A percentile compares a stretch with the other conserved stretches of the same genome.
These are phyloP conservation scores for Arenaria interpres DNA, from an alignment of 2,113 vertebrate species.

Conservation along the genomic window DNA sequence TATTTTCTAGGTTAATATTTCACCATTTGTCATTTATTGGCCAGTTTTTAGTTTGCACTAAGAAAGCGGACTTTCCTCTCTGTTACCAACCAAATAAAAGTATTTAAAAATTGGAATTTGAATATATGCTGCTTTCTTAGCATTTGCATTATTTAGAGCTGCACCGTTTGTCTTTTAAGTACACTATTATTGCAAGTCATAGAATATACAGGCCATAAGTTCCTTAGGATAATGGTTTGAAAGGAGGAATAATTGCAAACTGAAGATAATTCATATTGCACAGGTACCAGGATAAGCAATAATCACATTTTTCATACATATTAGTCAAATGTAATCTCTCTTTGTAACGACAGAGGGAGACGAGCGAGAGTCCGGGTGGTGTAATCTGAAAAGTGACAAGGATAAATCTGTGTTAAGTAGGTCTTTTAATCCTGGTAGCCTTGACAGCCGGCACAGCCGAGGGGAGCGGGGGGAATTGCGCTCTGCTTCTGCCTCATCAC, in stretches of 20 bases:
- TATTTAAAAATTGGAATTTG: not conserved
- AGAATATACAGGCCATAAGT: not conserved
- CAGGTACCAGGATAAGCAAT: constrained; percentile 48
- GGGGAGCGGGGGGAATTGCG: not conserved
- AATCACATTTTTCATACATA: constrained; percentile 34
- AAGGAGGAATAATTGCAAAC: constrained; percentile 47
- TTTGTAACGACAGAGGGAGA: constrained; percentile 52
- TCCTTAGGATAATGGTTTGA: constrained; percentile 27
- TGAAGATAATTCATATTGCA: constrained; percentile 48
- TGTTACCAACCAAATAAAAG: not conserved
- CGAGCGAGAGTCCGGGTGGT: not conserved
- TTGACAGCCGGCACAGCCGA: not conserved
- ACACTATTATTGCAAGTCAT: not conserved
- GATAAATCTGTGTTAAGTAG: constrained; percentile 45
- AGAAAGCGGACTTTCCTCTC: not conserved
- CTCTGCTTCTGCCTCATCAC: not conserved
- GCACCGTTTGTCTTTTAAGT: not conserved
- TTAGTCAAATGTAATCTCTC: constrained; percentile 48
- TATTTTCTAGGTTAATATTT: not conserved
- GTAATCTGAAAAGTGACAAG: constrained; percentile 49
- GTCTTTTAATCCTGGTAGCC: constrained; percentile 50
- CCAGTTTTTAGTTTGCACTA: not conserved
- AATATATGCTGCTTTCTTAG: not conserved
- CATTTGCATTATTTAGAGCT: constrained; percentile 12
- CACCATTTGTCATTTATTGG: not conserved